Evolutionary conservation across 2,113 vertebrate species (phyloP), one percentile per base, ranked within the genome.

Genomic region (Mus pahari): DNA sequence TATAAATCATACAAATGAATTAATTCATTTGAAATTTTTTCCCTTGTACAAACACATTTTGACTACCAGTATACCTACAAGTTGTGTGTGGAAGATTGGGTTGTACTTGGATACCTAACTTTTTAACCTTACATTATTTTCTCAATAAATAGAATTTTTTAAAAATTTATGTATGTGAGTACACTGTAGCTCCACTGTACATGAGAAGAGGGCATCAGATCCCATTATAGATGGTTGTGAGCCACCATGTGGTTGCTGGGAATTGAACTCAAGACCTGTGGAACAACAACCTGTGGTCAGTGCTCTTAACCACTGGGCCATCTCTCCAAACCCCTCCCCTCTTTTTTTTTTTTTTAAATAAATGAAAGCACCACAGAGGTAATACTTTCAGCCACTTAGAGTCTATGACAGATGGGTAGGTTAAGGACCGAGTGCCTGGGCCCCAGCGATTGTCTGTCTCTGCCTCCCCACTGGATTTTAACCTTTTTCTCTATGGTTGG

Each of bases 31-130:
- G 83, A 68, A 87, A 78, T 9, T 60, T 9, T 60, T 73, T 79
- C 92, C 93, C 87, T 95, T 91, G 22, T 71, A 71, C 91, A 91
- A 90, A 94, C 48, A 84, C 81, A 91, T 94, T 62, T 0, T 20
- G 60, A 74, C 1, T 64, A 50, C 73, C 5, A 71, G n/a, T 42
- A 28, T n/a, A 91, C 48, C 48, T 71, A 39, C 62, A 77, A 60
- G 7, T 81, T 82, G 28, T 9, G 5, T 90, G 36, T 79, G 22
- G 42, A 89, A 50, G 11, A 70, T 86, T 90, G 39, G 45, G 66
- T 10, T 71, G 20, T 55, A 22, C 5, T 4, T 68, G 26, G 16
- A 74, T 50, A 17, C 28, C 55, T 62, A 0, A 86, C 33, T 50
- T 88, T 50, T 22, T 81, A 86, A 31, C 22, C 6, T 16, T 75